A percentile compares a stretch with the other conserved stretches of the same genome.
These are phyloP conservation scores for Columba guinea DNA, from an alignment of 2,797 vertebrate species.

Conservation along the genomic window DNA sequence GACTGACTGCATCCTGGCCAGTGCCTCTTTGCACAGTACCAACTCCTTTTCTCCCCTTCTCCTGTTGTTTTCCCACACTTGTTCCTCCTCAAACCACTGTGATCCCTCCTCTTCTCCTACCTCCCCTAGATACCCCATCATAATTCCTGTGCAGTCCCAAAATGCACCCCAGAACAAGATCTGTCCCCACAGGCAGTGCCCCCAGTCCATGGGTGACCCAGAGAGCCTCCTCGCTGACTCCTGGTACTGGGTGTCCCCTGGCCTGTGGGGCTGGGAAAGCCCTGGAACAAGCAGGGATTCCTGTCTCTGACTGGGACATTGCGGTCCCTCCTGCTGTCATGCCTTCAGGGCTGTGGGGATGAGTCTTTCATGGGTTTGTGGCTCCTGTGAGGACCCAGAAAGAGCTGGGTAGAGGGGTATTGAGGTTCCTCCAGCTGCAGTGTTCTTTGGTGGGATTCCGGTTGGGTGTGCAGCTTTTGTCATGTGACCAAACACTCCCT, in stretches of 20 bases:
- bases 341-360: background rate
- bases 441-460: background rate
- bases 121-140: background rate
- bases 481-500: background rate
- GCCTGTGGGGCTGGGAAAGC: background rate
- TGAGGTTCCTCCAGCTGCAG: background rate
- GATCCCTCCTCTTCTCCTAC: background rate
- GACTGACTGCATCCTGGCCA: too few species aligned
- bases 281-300: rapidly evolving
- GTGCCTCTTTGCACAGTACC: background rate
- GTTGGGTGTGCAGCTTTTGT: background rate
- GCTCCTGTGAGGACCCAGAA: background rate
- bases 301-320: background rate
- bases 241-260: background rate
- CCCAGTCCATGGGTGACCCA: too few species aligned
- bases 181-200: background rate
- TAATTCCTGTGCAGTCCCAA: background rate
- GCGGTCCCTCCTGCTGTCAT: rapidly evolving
- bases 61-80: background rate
- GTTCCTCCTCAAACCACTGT: background rate
- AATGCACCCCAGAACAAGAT: background rate
- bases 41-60: background rate
- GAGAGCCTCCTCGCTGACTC: background rate
- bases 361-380: background rate
- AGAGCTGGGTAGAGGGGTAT: rapidly evolving